Base-by-base conservation (phyloP, 2,797 vertebrate species). In the Anisognathus igniventris region DNA sequence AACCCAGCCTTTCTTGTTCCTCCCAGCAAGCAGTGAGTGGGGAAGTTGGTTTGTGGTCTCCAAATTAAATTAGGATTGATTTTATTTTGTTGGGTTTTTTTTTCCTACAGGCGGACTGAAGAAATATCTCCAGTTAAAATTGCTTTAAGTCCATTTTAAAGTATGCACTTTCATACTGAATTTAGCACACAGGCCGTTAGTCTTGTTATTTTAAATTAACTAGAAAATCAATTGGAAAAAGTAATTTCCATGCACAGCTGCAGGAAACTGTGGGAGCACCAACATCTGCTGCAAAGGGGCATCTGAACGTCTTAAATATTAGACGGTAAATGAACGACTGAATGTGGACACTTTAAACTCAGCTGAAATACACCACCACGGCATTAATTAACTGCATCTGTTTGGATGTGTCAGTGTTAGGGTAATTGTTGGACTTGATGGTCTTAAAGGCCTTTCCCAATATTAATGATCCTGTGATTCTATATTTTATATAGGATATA, bases 31-130 rank as follows among this genome's bases (percentile, higher is more conserved):
- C 95, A 96, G 91, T 51, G 92, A 97, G 91, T 14, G 22, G 91
- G 94, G 97, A 98, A 99, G 98, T 98, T 98, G 98, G 98, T 99
- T 98, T 98, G 98, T 97, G 98, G 97, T 96, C 97, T 97, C 97
- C 98, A 98, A 98, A 99, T 98, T 98, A 97, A 98, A 98, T 99
- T 99, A 98, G 97, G 98, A 99, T 98, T 98, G 98, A 99, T 99
- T 98, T 98, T 98, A 23, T 77, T 88, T 92, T 40, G 78, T 35
- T 7, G 15, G 27, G 27, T 17, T 72, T 45, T 62, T 68, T 33
- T 42, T 30, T 19, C 86, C 98, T 98, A 97, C 98, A 95, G 96
- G 97, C 97, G 96, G 97, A 95, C 96, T 92, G 93, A 97, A 97
- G 98, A 98, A 98, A 97, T 97, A 98, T 93, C 96, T 97, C 98